A percentile compares a stretch with the other conserved stretches of the same genome.
These are phyloP conservation scores for Drosophila falleni DNA, from an alignment of 2,888 invertebrate genomes.

Conservation along the genomic window DNA sequence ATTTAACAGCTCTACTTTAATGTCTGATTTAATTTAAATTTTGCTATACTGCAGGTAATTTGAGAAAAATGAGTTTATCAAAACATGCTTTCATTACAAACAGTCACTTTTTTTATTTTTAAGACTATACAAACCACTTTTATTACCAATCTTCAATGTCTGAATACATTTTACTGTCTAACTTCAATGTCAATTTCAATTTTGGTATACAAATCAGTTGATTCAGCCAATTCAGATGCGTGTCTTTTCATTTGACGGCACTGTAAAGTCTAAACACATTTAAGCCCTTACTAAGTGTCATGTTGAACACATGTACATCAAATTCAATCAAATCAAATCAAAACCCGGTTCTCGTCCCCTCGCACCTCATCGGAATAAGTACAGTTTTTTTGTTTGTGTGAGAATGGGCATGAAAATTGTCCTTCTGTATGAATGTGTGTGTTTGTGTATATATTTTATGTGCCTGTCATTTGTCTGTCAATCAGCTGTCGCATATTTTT, in stretches of 20 bases:
- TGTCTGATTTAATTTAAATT: no score
- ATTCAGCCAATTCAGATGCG: constrained; percentile 18
- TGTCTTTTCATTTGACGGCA: constrained; percentile 34
- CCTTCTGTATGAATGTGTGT: not conserved
- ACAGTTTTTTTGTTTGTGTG: constrained; percentile 34
- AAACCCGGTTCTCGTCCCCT: constrained; percentile 28
- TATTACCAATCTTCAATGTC: not conserved
- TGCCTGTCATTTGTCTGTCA: constrained; percentile 78
- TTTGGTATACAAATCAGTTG: constrained; percentile 37
- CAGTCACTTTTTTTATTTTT: not conserved
- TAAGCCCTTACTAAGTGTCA: constrained; percentile 76
- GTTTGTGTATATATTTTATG: constrained; percentile 70
- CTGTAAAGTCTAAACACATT: constrained; percentile 61
- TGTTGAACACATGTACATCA: constrained; percentile 77
- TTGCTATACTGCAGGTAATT: no score
- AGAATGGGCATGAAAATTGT: no score
- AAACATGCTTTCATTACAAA: no score
- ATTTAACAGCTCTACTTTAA: no score
- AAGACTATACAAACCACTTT: not conserved
- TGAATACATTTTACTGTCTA: not conserved
- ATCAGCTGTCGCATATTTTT: constrained; percentile 79
- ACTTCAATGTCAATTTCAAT: constrained; percentile 53
- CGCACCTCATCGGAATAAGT: constrained; percentile 16
- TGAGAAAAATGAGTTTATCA: no score
- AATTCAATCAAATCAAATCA: constrained; percentile 72